Percentiles rank a stretch among this genome's conserved stretches.
phyloP scores from a whole-genome alignment of 1,140 invertebrate genomes.

The Dendroctonus ponderosae region DNA sequence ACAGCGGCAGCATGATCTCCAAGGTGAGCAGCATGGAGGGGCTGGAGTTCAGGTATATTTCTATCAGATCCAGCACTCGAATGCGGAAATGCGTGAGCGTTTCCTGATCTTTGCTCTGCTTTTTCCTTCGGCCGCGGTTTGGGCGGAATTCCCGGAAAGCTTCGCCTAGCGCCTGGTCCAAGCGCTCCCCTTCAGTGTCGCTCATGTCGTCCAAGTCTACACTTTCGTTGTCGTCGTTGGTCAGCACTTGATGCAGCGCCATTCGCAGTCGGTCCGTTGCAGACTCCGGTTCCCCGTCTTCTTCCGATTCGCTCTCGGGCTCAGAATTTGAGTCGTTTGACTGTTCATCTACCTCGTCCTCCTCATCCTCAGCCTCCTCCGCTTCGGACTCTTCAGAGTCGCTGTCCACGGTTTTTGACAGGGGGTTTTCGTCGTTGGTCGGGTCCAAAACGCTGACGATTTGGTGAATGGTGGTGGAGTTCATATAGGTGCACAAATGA shows the following conservation, averaged over 20 bases:
- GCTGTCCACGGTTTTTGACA: conserved; percentile 53
- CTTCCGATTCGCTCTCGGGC: conserved; percentile 45
- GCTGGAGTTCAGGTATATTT: conserved; percentile 67
- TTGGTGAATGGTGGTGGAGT: conserved; percentile 64
- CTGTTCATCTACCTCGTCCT: conserved; percentile 42
- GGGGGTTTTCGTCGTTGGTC: conserved; percentile 61
- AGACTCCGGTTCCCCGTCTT: conserved; percentile 60
- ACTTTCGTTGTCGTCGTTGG: conserved; percentile 64
- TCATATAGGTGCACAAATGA: conserved; percentile 69
- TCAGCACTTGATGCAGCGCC: conserved; percentile 64
- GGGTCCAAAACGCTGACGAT: conserved; percentile 72
- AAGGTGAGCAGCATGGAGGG: conserved; percentile 64
- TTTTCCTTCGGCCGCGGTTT: conserved; percentile 59
- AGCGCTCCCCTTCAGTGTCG: conserved; percentile 70
- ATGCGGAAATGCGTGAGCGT: conserved; percentile 68
- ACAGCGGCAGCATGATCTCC: conserved; percentile 66
- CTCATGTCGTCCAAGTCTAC: conserved; percentile 73
- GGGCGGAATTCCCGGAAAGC: conserved; percentile 68
- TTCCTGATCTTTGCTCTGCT: conserved; percentile 65
- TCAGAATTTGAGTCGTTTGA: conserved; percentile 53
- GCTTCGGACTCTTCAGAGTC: conserved; percentile 53
- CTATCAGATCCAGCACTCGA: conserved; percentile 67
- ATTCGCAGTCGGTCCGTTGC: conserved; percentile 64
- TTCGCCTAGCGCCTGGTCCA: conserved; percentile 67
- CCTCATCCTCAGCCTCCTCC: conserved; percentile 43